These are phyloP conservation scores for Eristalinus sepulchralis DNA, from an alignment of 2,888 invertebrate genomes.

Conservation along the genomic window DNA sequence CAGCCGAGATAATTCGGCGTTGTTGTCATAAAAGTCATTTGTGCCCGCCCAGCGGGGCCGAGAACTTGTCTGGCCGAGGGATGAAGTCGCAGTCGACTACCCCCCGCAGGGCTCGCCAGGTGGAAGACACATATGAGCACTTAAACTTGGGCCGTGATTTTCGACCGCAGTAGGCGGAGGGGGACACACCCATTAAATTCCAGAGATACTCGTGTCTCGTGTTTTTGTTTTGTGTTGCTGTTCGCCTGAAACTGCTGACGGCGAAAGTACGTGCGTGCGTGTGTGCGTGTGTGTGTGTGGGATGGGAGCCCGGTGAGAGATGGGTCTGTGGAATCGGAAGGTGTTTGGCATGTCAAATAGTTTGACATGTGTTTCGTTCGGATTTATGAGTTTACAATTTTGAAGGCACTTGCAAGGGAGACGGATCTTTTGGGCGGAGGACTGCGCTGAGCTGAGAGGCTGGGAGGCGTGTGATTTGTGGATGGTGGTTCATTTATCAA, in stretches of 20 bases:
- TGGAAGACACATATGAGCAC: slow-evolving; percentile 33
- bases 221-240: not conserved
- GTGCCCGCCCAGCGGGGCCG: not conserved
- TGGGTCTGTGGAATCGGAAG: slow-evolving; percentile 20
- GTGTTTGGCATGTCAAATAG: slow-evolving; percentile 27
- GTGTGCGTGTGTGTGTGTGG: slow-evolving; percentile 23
- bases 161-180: not conserved
- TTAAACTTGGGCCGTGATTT: slow-evolving; percentile 28
- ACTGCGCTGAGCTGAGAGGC: not conserved
- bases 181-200: slow-evolving; percentile 60
- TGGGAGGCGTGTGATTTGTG: not conserved
- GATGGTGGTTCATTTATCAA: slow-evolving; percentile 4
- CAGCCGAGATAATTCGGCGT: slow-evolving; percentile 18
- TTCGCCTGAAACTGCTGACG: slow-evolving; percentile 1
- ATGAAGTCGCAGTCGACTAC: not conserved
- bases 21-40: slow-evolving; percentile 34
- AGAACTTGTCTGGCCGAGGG: not conserved
- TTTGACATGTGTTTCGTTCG: slow-evolving; percentile 24
- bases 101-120: slow-evolving; percentile 25
- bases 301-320: slow-evolving; percentile 4
- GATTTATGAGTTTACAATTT: slow-evolving; percentile 15
- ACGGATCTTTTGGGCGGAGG: too few relatives aligned
- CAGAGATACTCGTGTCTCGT: slow-evolving; percentile 15
- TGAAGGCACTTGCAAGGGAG: slow-evolving; percentile 1
- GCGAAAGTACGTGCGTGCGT: slow-evolving; percentile 44